Base-by-base conservation (phyloP, 2,888 invertebrate species). In the Ennomos fuscantarius region DNA sequence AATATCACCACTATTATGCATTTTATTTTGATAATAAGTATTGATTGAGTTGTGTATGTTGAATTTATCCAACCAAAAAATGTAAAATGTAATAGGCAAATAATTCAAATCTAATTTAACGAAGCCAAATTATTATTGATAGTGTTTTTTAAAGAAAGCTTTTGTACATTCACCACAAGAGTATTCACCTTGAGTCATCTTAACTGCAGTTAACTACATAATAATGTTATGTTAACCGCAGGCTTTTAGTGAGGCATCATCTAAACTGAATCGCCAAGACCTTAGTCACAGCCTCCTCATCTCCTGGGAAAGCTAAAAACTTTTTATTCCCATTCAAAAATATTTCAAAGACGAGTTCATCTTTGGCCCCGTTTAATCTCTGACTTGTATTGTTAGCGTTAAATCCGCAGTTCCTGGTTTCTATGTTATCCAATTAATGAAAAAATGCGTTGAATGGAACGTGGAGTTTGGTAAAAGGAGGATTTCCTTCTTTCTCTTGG, bases 271-370 rank as follows among this genome's bases (percentile, higher is more conserved):
- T 44, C 12, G 43, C 40, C n/a, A 9, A 37, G 45, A 37, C 33
- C 24, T 59, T 59, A 59, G 53, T 59, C 58, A 56, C 53, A 59
- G 55, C 43, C 32, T 52, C 55, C 35, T 10, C 55, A 60, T 40
- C 32, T 52, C 55, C 35, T 10, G 60, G 63, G 57, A 60, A 57
- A 60, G 49, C 60, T 60, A 41, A 55, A 41, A 56, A 13, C 45
- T 45, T 59, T 51, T 41, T 50, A 45, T 59, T 48, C 43, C 47
- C 33, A 50, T 56, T 43, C 41, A 10, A 60, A 53, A 63, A 57
- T 57, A 54, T 40, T 55, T 54, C 24, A 8, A 40, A 44, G 50
- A 24, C 47, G 24, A 47, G 47, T 41, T 57, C 53, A 51, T 32
- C 43, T 11, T 9, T 48, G 51, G 36, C 45, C 51, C 33, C 51